These are phyloP conservation scores for Amphimallon solstitiale DNA, from an alignment of 2,888 invertebrate species.

Conservation along the genomic window DNA sequence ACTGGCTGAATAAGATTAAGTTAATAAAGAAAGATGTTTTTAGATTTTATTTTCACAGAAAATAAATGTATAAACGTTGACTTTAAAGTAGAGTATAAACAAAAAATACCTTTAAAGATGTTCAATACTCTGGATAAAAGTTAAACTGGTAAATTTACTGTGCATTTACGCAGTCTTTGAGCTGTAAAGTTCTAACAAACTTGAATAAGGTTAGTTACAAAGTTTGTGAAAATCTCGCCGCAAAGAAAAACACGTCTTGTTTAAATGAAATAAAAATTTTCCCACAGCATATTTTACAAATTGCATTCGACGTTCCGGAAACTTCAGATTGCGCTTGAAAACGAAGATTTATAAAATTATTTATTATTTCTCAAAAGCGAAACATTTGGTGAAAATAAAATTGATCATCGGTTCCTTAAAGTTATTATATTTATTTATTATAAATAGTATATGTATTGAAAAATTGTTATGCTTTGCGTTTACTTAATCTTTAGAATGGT, in stretches of 20 bases:
- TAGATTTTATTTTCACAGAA: no score
- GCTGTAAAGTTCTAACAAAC: slow-evolving; percentile 1
- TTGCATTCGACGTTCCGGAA: neutral
- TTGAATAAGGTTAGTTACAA: slow-evolving; percentile 25
- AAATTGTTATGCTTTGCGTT: no score
- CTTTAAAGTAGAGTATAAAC: no score
- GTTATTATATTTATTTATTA: no score
- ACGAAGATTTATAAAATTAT: slow-evolving; percentile 7
- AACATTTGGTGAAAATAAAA: neutral
- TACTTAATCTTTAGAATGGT: no score
- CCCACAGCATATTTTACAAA: slow-evolving; percentile 11
- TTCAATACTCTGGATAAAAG: no score
- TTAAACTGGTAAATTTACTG: neutral
- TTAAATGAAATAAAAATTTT: slow-evolving; percentile 20
- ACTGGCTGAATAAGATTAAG: no score
- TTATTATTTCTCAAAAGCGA: neutral
- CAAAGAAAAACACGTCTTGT: slow-evolving; percentile 20
- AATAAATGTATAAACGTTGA: no score
- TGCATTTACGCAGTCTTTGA: neutral
- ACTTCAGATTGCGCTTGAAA: neutral
- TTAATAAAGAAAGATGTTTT: no score
- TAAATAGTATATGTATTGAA: no score
- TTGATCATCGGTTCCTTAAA: neutral
- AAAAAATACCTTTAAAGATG: no score
- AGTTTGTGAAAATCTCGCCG: slow-evolving; percentile 9